Percentiles rank a stretch among this genome's conserved stretches.
These are phyloP conservation scores for Odontocolon sp. DNA, from an alignment of 2,888 invertebrate species.

Conservation along the genomic window DNA sequence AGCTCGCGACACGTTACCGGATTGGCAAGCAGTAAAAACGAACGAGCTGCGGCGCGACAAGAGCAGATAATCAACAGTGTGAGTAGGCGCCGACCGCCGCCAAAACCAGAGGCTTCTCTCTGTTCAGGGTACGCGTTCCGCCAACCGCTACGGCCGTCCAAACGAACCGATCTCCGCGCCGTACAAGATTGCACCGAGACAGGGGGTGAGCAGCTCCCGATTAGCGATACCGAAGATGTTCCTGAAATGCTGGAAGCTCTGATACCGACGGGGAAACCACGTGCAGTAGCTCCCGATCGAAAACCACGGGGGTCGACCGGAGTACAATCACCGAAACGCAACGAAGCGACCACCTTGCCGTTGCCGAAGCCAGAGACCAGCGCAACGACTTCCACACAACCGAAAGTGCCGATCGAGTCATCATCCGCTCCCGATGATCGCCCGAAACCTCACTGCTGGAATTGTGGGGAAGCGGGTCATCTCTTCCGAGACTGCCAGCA, in stretches of 20 bases:
- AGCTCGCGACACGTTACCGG: background rate
- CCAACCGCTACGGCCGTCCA: background rate
- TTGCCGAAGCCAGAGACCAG: background rate
- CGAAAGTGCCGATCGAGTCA: background rate
- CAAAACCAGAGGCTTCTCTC: slow-evolving; percentile 11
- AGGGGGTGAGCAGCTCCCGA: background rate
- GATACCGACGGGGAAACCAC: too few relatives aligned
- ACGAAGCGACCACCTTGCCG: too few relatives aligned
- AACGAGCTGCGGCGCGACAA: background rate
- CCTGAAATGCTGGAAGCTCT: too few relatives aligned
- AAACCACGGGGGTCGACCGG: too few relatives aligned
- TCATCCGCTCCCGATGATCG: background rate
- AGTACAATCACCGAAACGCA: too few relatives aligned
- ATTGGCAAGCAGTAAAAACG: background rate
- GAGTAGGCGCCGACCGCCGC: background rate
- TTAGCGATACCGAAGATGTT: too few relatives aligned
- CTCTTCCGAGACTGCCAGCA: too few relatives aligned
- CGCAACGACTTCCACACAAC: background rate
- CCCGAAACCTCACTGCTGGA: background rate
- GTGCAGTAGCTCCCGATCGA: background rate
- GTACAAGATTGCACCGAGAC: background rate
- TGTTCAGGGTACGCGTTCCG: slow-evolving; percentile 24
- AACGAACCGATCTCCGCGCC: too few relatives aligned
- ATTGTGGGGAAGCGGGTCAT: too few relatives aligned
- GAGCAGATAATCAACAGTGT: background rate